Evolutionary conservation across 2,888 invertebrate species (phyloP).

Genomic region (Lathronympha strigana): DNA sequence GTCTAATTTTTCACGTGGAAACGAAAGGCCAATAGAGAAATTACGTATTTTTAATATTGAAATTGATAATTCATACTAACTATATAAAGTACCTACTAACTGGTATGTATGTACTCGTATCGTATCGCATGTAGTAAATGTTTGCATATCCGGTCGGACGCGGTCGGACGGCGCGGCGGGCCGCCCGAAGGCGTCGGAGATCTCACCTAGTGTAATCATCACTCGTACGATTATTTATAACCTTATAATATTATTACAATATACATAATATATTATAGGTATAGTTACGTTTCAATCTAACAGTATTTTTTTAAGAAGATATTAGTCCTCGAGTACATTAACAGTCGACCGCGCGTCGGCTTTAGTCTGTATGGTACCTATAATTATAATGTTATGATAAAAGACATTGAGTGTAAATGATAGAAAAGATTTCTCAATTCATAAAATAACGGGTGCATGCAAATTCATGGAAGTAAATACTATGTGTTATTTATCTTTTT

Average conservation of each 20-base stretch:
- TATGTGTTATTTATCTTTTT: slow-evolving; percentile 84
- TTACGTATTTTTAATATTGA: slow-evolving; percentile 84
- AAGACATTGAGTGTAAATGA: slow-evolving; percentile 81
- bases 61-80: slow-evolving; percentile 80
- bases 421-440: slow-evolving; percentile 82
- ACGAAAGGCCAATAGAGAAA: slow-evolving; percentile 82
- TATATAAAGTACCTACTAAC: slow-evolving; percentile 52
- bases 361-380: slow-evolving; percentile 76
- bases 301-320: slow-evolving; percentile 85
- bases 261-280: slow-evolving; percentile 79
- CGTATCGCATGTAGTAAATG: slow-evolving; percentile 72
- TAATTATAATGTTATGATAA: slow-evolving; percentile 78
- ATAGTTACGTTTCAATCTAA: slow-evolving; percentile 84
- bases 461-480: slow-evolving; percentile 78
- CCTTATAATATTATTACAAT: slow-evolving; percentile 75
- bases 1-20: slow-evolving; percentile 81
- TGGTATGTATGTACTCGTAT: slow-evolving; percentile 70
- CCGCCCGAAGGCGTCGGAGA: slow-evolving; percentile 79
- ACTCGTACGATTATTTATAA: slow-evolving; percentile 76
- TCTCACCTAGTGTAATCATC: slow-evolving; percentile 83
- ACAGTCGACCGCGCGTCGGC: slow-evolving; percentile 72
- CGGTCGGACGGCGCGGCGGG: slow-evolving; percentile 77
- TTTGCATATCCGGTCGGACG: slow-evolving; percentile 81
- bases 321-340: slow-evolving; percentile 83
- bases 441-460: slow-evolving; percentile 83